Evolutionary conservation across 2,113 vertebrate genomes (phyloP), one percentile per base, ranked within the genome.

Genomic region (cat (Felis catus)): DNA sequence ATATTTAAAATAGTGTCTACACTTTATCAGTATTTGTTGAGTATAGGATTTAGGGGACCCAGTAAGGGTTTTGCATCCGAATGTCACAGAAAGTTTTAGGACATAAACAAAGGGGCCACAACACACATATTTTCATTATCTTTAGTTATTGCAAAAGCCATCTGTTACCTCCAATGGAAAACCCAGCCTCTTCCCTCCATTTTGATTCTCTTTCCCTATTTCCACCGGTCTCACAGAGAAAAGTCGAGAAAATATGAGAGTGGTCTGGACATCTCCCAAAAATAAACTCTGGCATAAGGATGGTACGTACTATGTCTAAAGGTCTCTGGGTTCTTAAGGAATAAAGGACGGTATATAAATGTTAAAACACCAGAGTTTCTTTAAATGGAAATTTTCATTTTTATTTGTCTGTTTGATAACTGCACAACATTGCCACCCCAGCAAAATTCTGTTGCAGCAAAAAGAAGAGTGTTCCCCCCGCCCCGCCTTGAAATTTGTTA

Each of bases 401-500:
- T 81, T 95, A 76, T 53, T 85, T 95, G 65, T 92, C 71, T 74
- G 6, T 55, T 85, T 87, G 58, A 73, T 94, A 97, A 78, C 91
- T 63, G 31, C 45, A 39, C 27, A 76, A 73, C 29, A 88, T 94
- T 97, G 78, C 84, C 14, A 63, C 51, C 76, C 82, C 14, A 96
- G 51, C 53, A 95, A 97, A 97, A 92, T 89, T 78, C 89, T n/a
- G 9, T n/a, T 82, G 58, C 84, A 71, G 96, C 88, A 79, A 89
- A 97, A 96, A 85, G 15, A 91, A 58, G n/a, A 95, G 23, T 10
- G 1, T 39, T 81, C 36, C 58, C 48, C 10, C 58, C 7, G 21
- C 14, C 31, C 58, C 23, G 51, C 39, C 81, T 70, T 89, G 53
- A 97, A 96, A 97, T 97, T 87, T 97, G 89, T 96, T 97, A 96